A percentile compares a stretch with the other conserved stretches of the same genome.
These are phyloP conservation scores for Vanessa tameamea DNA, from an alignment of 1,140 invertebrate genomes.

Conservation along the genomic window DNA sequence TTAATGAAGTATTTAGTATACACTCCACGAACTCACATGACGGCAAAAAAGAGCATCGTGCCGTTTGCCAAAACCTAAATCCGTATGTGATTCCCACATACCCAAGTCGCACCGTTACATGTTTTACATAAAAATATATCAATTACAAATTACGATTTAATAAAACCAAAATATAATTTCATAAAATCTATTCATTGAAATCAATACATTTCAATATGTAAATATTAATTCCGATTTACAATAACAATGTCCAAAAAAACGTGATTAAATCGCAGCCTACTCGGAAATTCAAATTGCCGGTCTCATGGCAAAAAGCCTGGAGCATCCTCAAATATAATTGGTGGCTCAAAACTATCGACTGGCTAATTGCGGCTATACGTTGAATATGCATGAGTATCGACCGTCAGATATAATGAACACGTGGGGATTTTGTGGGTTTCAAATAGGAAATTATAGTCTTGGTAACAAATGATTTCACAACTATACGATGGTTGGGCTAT, in stretches of 20 bases:
- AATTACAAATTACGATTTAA: too few species aligned
- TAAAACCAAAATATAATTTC: neutral
- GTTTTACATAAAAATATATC: too few species aligned
- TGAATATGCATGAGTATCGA: slow-evolving; percentile 67
- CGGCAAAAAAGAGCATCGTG: too few species aligned
- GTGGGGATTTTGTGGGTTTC: neutral
- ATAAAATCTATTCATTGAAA: neutral
- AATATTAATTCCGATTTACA: neutral
- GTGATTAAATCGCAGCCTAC: neutral
- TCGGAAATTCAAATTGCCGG: slow-evolving; percentile 36
- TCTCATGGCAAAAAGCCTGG: slow-evolving; percentile 51
- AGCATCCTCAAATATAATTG: slow-evolving; percentile 61
- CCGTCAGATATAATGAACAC: slow-evolving; percentile 40
- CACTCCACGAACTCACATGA: too few species aligned
- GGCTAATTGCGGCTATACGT: slow-evolving; percentile 55
- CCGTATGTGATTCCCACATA: too few species aligned
- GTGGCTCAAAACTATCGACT: slow-evolving; percentile 64
- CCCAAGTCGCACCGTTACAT: too few species aligned
- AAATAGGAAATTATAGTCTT: neutral
- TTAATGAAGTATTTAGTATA: too few species aligned
- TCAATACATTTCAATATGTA: neutral
- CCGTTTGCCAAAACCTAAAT: too few species aligned
- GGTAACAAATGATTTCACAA: neutral
- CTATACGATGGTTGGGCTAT: neutral
- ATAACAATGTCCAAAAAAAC: neutral